These are phyloP conservation scores for Anabacerthia variegaticeps DNA, from an alignment of 2,797 vertebrate genomes.

Conservation along the genomic window DNA sequence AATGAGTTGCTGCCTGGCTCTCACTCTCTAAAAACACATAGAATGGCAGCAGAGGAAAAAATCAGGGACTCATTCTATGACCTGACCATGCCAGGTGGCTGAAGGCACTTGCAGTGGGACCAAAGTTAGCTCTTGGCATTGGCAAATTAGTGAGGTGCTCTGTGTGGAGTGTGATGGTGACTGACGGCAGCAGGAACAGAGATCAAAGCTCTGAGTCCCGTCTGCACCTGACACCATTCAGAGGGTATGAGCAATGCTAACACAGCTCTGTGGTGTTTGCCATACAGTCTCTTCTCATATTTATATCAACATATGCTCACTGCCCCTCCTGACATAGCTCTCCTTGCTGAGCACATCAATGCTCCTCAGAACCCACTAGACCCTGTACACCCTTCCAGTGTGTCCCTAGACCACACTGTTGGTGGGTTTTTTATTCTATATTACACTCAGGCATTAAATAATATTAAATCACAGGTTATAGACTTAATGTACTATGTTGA, in stretches of 20 bases:
- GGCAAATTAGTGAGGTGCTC: neutral
- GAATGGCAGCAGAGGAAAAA: neutral
- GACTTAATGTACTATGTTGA: neutral
- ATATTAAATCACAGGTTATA: neutral
- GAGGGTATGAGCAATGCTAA: neutral
- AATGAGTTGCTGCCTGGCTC: neutral
- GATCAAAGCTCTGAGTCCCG: neutral
- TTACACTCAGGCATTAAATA: neutral
- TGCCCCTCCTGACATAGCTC: neutral
- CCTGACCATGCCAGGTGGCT: neutral
- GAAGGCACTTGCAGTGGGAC: neutral
- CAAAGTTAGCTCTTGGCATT: neutral
- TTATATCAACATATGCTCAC: neutral
- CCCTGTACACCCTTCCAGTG: neutral
- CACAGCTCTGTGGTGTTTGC: neutral
- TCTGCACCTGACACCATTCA: neutral
- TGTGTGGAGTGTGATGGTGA: neutral
- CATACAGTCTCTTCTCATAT: neutral
- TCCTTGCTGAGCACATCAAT: neutral
- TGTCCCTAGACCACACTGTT: neutral
- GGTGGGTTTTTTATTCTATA: neutral
- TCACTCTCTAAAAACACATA: neutral
- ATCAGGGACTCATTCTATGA: neutral
- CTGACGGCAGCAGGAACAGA: neutral
- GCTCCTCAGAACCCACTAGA: neutral